Evolutionary conservation across 2,113 vertebrate species (phyloP), one percentile per base, ranked within the genome.

Genomic region (Cranoglanis bouderius): DNA sequence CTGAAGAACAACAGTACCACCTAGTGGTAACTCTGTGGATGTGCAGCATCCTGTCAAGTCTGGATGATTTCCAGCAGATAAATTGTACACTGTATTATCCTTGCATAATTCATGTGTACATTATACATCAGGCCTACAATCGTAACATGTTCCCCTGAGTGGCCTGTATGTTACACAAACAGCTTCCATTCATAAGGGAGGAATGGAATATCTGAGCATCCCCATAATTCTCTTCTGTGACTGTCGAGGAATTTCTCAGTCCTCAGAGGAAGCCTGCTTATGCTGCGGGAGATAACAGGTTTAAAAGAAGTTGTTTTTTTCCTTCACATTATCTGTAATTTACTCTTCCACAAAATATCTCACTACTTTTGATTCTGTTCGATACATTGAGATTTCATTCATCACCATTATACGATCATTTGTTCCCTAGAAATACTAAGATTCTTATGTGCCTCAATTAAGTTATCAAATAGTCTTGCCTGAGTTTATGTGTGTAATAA

Each of bases 1-100:
- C 32, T 53, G 78, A 91, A 91, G 92, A 92, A 88, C 94, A 95
- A 95, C 94, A 95, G 85, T 95, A 92, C 93, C 95, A 93, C 90
- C 95, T 95, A 92, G 93, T 95, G 95, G 92, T 51, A 0, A 0
- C 67, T 12, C 12, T 10, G 24, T 40, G 83, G 59, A 90, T 38
- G 55, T 89, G 74, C 88, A 63, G 57, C 32, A 13, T 49, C 40
- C 46, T 57, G 78, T 80, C 65, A 51, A 6, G 55, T 35, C 12
- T 29, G 63, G 24, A 61, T 81, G 46, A 88, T 87, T 83, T 67
- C 38, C 53, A 40, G 77, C 65, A 43, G 35, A 85, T 88, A 86
- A 90, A 91, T 92, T 90, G 91, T 92, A 87, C 87, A 85, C 67
- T 92, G 29, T 93, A 92, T 92, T 90, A 90, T 84, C 88, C 82